Percentiles rank a stretch among this genome's conserved stretches.
phyloP scores from a whole-genome alignment of 2,113 vertebrate species.

The Phyllostomus hastatus region DNA sequence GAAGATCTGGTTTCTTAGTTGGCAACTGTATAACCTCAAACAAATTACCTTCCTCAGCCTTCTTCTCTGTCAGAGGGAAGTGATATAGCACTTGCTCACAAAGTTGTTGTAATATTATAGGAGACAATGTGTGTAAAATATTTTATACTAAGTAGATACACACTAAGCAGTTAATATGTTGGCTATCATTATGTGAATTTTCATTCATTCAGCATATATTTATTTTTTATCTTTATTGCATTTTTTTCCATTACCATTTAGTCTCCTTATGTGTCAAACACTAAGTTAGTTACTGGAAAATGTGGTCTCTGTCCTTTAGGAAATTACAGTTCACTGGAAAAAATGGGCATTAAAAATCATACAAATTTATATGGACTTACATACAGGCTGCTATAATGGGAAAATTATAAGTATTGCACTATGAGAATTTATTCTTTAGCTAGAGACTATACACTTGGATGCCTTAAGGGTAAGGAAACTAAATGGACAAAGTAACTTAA shows the following conservation, averaged over 20 bases:
- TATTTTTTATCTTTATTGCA: not conserved
- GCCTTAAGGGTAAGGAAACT: not conserved
- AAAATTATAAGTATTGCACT: not conserved
- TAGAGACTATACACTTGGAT: not conserved
- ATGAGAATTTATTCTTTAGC: not conserved
- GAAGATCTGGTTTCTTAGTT: not conserved
- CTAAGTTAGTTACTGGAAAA: not conserved
- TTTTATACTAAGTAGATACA: not conserved
- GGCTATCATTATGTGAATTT: not conserved
- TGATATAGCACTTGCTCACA: not conserved
- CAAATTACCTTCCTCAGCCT: not conserved
- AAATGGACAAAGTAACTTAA: not conserved
- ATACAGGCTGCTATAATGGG: not conserved
- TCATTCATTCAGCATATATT: not conserved
- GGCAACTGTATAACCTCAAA: not conserved
- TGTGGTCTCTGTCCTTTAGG: not conserved
- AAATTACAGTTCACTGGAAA: not conserved
- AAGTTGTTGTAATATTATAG: not conserved
- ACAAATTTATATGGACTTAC: not conserved
- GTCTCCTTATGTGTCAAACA: not conserved
- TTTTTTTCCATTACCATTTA: too few species aligned
- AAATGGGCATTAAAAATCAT: not conserved
- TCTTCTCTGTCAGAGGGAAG: not conserved
- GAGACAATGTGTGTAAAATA: not conserved
- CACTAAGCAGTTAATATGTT: not conserved